Evolutionary conservation across 2,888 invertebrate species (phyloP), one percentile per base, ranked within the genome.

Genomic region (Chymomyza procnemis): DNA sequence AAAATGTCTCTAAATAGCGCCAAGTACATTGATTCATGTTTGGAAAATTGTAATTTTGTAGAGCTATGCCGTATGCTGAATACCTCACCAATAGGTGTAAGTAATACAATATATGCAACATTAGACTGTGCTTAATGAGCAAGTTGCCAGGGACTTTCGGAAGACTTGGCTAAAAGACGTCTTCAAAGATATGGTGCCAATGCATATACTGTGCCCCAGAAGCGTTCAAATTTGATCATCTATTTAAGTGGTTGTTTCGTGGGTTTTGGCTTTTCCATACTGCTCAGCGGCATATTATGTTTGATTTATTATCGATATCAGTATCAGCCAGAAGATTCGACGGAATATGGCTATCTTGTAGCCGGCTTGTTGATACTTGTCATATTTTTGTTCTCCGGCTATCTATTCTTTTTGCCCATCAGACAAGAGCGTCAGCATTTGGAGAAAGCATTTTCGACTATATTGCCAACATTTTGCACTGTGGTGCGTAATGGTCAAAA

Each of bases 401-500:
- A 12, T 0, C 3, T 77, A 3, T 56, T 67, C 1, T 54, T 66
- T 12, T 3, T 77, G 6, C 74, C 77, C 22, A 64, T 22, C 18
- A 71, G 70, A 6, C 52, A 81, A 14, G 69, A 71, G n/a, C n/a
- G n/a, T 4, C 63, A 48, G 5, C 50, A 9, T 1, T 65, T 86
- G 4, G 34, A 41, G 0, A 0, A 4, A 4, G 67, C 79, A 0
- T 81, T 84, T 5, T 22, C 48, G 0, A 56, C 66, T 0, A 9
- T 86, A 0, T 68, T 70, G 68, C 79, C 82, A 18, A 68, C 63
- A 68, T 77, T 73, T 18, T 86, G 87, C 12, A 86, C 82, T 1
- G 87, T 85, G 0, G 4, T 79, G 0, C 30, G 82, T 1, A 71
- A 77, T 19, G 74, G 75, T 0, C 50, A 26, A 0, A 77, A 71